Evolutionary conservation across 2,888 invertebrate genomes (phyloP).

Genomic region (Catonia carolina): DNA sequence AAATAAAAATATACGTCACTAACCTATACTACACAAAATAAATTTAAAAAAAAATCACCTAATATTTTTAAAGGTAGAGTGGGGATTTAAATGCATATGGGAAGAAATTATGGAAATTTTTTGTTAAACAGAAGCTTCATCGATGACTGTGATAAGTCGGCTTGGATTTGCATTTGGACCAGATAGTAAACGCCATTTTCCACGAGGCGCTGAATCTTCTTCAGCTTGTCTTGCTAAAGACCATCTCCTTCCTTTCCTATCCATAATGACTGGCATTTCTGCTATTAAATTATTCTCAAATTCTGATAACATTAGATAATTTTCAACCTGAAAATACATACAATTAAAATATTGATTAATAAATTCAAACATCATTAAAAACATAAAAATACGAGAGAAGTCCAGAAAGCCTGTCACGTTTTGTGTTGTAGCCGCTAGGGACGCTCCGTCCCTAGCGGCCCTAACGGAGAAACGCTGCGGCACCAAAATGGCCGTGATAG

Average conservation of each 20-base stretch:
- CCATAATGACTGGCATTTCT: conserved; percentile 66
- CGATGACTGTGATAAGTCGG: conserved; percentile 69
- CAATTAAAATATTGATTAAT: background rate
- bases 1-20: too few species aligned
- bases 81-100: too few species aligned
- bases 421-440: too few species aligned
- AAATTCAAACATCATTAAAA: too few species aligned
- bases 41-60: too few species aligned
- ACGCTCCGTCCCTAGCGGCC: background rate
- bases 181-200: conserved; percentile 44
- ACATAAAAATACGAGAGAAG: too few species aligned
- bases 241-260: conserved; percentile 64
- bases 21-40: too few species aligned
- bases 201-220: conserved; percentile 37
- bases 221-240: conserved; percentile 53
- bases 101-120: background rate
- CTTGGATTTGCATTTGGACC: conserved; percentile 45
- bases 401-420: too few species aligned
- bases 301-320: conserved; percentile 78
- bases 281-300: conserved; percentile 79
- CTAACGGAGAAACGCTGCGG: too few species aligned
- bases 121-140: conserved; percentile 54
- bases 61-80: too few species aligned
- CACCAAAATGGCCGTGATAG: too few species aligned
- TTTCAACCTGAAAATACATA: conserved; percentile 56